Percentiles rank a stretch among this genome's conserved stretches.
Conservation (phyloP, 2,888 invertebrate genomes). For the Tetrapedia diversipes region DNA sequence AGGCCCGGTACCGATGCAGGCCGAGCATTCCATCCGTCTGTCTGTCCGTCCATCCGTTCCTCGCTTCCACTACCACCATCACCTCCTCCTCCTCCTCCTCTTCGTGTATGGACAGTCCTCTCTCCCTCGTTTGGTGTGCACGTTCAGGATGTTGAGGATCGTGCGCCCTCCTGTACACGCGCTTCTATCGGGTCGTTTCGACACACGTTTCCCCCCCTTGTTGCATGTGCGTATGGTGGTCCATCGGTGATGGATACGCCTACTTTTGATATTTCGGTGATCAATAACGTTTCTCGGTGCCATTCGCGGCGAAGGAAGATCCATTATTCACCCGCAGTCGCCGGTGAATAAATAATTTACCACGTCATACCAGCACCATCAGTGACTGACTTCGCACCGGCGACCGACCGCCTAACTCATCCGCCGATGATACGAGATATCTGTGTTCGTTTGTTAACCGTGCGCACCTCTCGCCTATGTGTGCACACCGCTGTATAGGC, state of each 20-base stretch:
- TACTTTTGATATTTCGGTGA: slow-evolving; percentile 80
- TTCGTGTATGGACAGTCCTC: slow-evolving; percentile 4
- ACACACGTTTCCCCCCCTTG: slow-evolving; percentile 36
- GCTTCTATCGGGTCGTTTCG: slow-evolving; percentile 47
- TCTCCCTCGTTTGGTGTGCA: slow-evolving; percentile 3
- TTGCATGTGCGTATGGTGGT: slow-evolving; percentile 62
- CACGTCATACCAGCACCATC: slow-evolving; percentile 75
- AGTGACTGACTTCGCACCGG: slow-evolving; percentile 67
- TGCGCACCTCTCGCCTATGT: neutral
- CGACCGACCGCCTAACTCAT: slow-evolving; percentile 49
- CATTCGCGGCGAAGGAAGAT: slow-evolving; percentile 72
- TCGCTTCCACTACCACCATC: too few relatives aligned
- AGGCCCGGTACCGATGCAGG: slow-evolving; percentile 38
- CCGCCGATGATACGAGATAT: slow-evolving; percentile 49
- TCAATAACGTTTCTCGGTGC: slow-evolving; percentile 76
- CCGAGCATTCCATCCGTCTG: slow-evolving; percentile 63
- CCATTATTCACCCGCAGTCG: slow-evolving; percentile 79
- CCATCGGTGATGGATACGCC: slow-evolving; percentile 78
- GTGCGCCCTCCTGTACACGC: slow-evolving; percentile 14
- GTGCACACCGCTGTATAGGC: neutral
- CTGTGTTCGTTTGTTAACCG: slow-evolving; percentile 43
- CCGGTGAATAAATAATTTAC: slow-evolving; percentile 80
- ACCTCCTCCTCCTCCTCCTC: slow-evolving; percentile 25
- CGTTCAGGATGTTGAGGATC: slow-evolving; percentile 21
- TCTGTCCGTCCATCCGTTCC: slow-evolving; percentile 41